A percentile compares a stretch with the other conserved stretches of the same genome.
These are phyloP conservation scores for Sebastes vulpes DNA, from an alignment of 2,797 vertebrate genomes.

Conservation along the genomic window DNA sequence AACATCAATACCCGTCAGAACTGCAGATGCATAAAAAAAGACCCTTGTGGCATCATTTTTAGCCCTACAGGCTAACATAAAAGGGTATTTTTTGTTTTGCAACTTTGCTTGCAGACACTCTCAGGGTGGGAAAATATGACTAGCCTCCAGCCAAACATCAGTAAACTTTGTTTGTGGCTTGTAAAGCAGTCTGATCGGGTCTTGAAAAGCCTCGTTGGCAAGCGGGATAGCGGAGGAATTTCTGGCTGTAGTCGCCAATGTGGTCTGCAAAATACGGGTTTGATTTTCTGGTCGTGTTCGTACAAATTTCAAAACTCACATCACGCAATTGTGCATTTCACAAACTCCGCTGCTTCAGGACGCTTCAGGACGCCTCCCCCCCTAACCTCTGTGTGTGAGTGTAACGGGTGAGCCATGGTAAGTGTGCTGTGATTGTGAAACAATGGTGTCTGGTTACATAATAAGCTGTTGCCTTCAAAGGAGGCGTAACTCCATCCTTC, in stretches of 20 bases:
- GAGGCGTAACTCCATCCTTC: slow-evolving; percentile 82
- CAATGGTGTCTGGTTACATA: slow-evolving; percentile 88
- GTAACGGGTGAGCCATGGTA: slow-evolving; percentile 72
- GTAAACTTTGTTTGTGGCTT: slow-evolving; percentile 42
- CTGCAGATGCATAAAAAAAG: not conserved
- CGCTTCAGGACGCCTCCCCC: not conserved
- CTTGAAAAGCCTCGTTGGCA: slow-evolving; percentile 32
- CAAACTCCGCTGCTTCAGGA: slow-evolving; percentile 10
- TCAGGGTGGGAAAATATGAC: slow-evolving; percentile 10
- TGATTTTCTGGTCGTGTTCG: slow-evolving; percentile 25
- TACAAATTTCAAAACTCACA: slow-evolving; percentile 36
- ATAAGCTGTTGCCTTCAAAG: slow-evolving; percentile 87
- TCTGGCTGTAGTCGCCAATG: slow-evolving; percentile 25
- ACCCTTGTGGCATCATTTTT: not conserved
- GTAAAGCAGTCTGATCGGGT: slow-evolving; percentile 25
- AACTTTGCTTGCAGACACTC: not conserved
- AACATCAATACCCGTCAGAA: not conserved
- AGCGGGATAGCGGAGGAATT: slow-evolving; percentile 39
- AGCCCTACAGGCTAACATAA: not conserved
- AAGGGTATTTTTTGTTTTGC: not conserved
- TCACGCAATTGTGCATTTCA: not conserved
- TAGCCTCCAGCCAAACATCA: slow-evolving; percentile 30
- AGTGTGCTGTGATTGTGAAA: slow-evolving; percentile 87
- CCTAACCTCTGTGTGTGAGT: slow-evolving; percentile 15
- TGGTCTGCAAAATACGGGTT: slow-evolving; percentile 24